phyloP scores from a whole-genome alignment of 1,140 invertebrate genomes.

The Elymnias hypermnestra region DNA sequence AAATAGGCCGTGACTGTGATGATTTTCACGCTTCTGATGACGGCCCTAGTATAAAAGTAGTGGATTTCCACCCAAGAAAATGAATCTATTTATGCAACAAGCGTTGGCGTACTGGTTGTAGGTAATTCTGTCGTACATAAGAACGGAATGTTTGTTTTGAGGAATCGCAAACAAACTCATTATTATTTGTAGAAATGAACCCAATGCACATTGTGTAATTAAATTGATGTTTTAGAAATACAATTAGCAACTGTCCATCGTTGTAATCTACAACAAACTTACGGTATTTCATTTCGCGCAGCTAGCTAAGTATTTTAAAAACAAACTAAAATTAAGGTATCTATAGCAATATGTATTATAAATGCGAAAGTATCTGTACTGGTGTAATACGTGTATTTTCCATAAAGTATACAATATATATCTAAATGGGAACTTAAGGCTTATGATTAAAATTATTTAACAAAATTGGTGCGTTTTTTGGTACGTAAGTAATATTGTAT shows the following conservation, averaged over 20 bases:
- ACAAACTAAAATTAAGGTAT: too few species aligned
- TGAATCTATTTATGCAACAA: conserved; percentile 60
- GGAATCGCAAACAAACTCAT: conserved; percentile 63
- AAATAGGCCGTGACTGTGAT: conserved; percentile 38
- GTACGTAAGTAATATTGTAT: too few species aligned
- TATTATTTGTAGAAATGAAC: conserved; percentile 56
- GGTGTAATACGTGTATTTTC: too few species aligned
- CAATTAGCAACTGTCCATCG: conserved; percentile 2
- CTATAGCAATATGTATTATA: too few species aligned
- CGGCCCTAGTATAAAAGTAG: conserved; percentile 49
- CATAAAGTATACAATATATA: too few species aligned
- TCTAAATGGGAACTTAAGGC: neutral
- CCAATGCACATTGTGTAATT: conserved; percentile 40
- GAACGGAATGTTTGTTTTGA: conserved; percentile 65
- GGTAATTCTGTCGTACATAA: conserved; percentile 60
- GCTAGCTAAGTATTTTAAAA: too few species aligned
- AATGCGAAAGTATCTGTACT: too few species aligned
- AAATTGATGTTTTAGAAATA: conserved; percentile 22
- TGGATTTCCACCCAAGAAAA: conserved; percentile 65
- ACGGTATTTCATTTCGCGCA: too few species aligned
- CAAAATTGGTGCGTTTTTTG: neutral
- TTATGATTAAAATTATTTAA: neutral
- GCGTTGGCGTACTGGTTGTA: conserved; percentile 55
- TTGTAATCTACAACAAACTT: neutral
- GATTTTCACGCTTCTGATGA: conserved; percentile 34